Conservation (phyloP, 2,113 vertebrate species). For the human (Homo sapiens) region DNA sequence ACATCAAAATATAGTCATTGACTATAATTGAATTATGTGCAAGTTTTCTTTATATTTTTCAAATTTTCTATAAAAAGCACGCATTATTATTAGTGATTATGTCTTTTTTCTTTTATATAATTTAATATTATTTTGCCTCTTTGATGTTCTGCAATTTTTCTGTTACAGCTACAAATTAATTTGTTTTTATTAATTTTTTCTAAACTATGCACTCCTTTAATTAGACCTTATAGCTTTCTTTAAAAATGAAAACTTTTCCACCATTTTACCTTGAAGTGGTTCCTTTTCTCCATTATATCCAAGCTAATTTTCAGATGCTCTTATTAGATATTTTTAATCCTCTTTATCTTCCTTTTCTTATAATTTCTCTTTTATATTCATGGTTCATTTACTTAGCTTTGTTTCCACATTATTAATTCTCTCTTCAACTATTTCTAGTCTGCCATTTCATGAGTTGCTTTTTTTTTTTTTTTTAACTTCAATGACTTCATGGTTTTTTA, state of each 20-base stretch:
- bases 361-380: neutral
- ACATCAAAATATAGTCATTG: neutral
- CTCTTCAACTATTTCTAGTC: neutral
- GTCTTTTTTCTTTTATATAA: neutral
- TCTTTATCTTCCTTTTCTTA: neutral
- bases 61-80: neutral
- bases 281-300: neutral
- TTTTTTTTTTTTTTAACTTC: neutral
- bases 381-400: neutral
- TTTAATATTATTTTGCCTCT: slow-evolving; percentile 5
- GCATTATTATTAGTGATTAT: neutral
- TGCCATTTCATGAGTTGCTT: neutral
- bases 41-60: neutral
- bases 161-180: neutral
- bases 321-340: neutral
- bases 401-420: neutral
- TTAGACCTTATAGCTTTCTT: neutral
- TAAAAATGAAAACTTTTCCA: neutral
- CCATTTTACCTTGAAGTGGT: neutral
- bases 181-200: neutral
- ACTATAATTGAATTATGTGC: neutral
- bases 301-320: neutral
- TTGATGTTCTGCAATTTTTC: neutral
- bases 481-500: neutral
- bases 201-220: neutral